These are phyloP conservation scores for Lophius piscatorius DNA, from an alignment of 2,113 vertebrate species.

Conservation along the genomic window DNA sequence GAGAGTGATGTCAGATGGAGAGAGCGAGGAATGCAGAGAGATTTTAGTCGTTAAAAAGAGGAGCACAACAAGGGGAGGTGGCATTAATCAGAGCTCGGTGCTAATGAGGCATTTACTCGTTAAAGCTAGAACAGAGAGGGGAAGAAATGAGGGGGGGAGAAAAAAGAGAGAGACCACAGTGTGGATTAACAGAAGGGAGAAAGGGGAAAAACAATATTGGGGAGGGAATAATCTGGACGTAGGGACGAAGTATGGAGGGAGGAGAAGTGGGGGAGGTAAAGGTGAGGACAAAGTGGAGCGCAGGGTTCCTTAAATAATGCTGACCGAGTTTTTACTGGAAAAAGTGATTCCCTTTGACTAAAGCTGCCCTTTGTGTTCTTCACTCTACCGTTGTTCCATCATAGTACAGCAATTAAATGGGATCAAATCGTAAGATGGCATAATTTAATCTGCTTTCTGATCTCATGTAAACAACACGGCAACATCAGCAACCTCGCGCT, in stretches of 20 bases:
- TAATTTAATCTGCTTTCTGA: neutral
- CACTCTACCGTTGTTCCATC: no score
- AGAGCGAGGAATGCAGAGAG: slow-evolving; percentile 50
- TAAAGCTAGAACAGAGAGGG: slow-evolving; percentile 65
- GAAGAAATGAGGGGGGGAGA: slow-evolving; percentile 3
- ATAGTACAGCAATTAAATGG: neutral
- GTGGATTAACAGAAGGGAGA: slow-evolving; percentile 34
- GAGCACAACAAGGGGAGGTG: slow-evolving; percentile 68
- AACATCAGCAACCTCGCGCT: neutral
- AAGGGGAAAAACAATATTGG: slow-evolving; percentile 5
- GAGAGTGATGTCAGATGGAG: slow-evolving; percentile 37
- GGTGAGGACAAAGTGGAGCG: neutral
- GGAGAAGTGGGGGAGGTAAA: slow-evolving; percentile 10
- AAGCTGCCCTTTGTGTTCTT: slow-evolving; percentile 9
- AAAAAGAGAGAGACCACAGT: neutral
- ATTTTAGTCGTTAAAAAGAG: slow-evolving; percentile 73
- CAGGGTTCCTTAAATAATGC: no score
- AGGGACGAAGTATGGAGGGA: neutral
- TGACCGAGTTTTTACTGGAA: no score
- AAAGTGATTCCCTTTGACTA: neutral
- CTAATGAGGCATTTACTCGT: slow-evolving; percentile 78
- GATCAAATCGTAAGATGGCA: neutral
- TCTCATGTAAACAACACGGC: neutral
- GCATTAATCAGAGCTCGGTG: slow-evolving; percentile 70
- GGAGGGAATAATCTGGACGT: neutral